phyloP scores from a whole-genome alignment of 2,113 vertebrate genomes.

The Mormoops blainvillei region DNA sequence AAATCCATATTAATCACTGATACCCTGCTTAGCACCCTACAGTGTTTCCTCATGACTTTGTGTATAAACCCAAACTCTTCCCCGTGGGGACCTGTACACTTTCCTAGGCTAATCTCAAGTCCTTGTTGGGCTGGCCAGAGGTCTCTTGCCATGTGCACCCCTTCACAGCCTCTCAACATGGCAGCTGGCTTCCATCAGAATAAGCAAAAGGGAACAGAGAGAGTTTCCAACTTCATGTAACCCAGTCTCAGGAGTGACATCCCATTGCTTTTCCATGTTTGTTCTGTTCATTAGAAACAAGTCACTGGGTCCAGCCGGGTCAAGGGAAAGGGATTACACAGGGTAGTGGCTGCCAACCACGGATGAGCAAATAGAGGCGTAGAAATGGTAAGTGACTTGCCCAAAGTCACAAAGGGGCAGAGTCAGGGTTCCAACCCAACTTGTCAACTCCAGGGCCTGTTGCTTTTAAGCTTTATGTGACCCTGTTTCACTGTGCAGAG shows the following conservation, averaged over 20 bases:
- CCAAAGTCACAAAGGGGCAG: neutral
- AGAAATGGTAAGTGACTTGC: neutral
- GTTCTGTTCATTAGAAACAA: neutral
- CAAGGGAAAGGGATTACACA: neutral
- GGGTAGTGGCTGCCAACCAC: neutral
- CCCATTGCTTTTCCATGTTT: neutral
- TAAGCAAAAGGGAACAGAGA: neutral
- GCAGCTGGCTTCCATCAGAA: neutral
- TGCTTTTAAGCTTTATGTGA: neutral
- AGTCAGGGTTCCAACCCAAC: neutral
- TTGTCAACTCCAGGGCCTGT: neutral
- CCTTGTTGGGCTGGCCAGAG: neutral
- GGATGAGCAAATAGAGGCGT: neutral
- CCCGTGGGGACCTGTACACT: neutral
- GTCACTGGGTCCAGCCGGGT: neutral
- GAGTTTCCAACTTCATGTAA: neutral
- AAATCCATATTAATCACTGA: neutral
- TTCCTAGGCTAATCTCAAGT: neutral
- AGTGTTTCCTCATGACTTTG: neutral
- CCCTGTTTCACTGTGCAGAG: neutral
- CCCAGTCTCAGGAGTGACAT: neutral
- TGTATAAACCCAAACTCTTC: neutral
- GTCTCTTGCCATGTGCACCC: neutral
- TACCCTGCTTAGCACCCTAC: neutral
- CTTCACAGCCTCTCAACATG: neutral